Evolutionary conservation across 2,113 vertebrate genomes (phyloP).

Genomic region (Acinonyx jubatus): DNA sequence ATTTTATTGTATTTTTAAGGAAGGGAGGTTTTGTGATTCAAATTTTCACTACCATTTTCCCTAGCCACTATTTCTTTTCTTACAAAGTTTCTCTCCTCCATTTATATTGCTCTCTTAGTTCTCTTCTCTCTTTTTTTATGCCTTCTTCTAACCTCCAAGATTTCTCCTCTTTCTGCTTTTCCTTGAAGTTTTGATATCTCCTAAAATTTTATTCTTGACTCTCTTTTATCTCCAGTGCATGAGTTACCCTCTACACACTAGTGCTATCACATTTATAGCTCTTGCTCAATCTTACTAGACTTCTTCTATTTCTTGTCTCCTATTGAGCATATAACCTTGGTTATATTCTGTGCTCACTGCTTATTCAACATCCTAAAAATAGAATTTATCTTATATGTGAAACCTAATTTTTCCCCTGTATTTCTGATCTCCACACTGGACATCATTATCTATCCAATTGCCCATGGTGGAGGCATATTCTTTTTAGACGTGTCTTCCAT

Average conservation of each 20-base stretch:
- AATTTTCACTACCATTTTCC: background rate
- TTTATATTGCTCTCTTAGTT: background rate
- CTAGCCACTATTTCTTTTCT: background rate
- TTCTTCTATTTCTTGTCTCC: background rate
- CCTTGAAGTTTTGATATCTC: background rate
- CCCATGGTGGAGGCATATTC: background rate
- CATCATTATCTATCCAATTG: background rate
- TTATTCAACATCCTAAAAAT: background rate
- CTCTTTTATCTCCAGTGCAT: background rate
- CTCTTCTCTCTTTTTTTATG: background rate
- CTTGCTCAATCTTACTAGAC: background rate
- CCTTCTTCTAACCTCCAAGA: background rate
- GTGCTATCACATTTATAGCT: background rate
- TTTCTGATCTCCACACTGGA: background rate
- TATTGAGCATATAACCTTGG: background rate
- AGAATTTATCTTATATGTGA: background rate
- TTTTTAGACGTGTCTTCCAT: background rate
- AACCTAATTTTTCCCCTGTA: background rate
- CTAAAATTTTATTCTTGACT: background rate
- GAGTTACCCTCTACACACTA: background rate
- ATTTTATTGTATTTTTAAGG: background rate
- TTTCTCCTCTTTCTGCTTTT: background rate
- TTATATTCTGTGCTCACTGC: background rate
- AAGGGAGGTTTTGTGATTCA: background rate
- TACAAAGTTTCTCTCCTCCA: background rate